Evolutionary conservation across 2,888 invertebrate genomes (phyloP), one percentile per base, ranked within the genome.

Genomic region (Cacoxenus indagator): DNA sequence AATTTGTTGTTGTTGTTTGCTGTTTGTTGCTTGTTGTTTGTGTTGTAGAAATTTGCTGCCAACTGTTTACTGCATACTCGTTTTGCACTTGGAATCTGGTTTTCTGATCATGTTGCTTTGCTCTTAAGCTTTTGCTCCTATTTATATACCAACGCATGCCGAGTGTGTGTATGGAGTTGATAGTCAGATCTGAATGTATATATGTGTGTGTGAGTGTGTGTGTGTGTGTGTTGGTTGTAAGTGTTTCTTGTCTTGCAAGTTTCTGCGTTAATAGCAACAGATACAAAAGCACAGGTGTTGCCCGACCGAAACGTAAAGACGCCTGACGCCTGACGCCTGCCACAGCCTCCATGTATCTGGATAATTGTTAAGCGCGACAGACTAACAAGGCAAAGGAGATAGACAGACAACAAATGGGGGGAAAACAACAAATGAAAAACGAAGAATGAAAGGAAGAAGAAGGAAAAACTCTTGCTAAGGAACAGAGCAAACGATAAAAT

Each of bases 61-160:
- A 76, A 69, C 67, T 70, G 67, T 31, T 69, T 69, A 57, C 70
- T 67, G 73, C 65, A 73, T 57, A 51, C 51, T 54, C 57, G 57
- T 43, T 64, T 64, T 54, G 26, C 67, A 65, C 59, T 70, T 68
- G 77, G 76, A 81, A 81, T 80, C 80, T 80, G 80, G 80, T 80
- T 80, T 78, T 67, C 61, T 70, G 72, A 70, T 70, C 68, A 71
- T 61, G 68, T 68, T 45, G 68, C 61, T 22, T 27, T 26, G 55
- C 24, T 51, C 22, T 17, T 55, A 2, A 26, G 26, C 43, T 62
- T 62, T 43, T 62, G 45, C 45, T 62, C 61, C 57, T 62, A 45
- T 62, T 45, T 62, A 45, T 62, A 62, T 62, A 37, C 19, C 27
- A 19, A 37, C 37, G 22, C 37, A 37, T 9, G n/a, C 29, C 59